Evolutionary conservation across 2,888 invertebrate genomes (phyloP).

Genomic region (Melipona beecheii): DNA sequence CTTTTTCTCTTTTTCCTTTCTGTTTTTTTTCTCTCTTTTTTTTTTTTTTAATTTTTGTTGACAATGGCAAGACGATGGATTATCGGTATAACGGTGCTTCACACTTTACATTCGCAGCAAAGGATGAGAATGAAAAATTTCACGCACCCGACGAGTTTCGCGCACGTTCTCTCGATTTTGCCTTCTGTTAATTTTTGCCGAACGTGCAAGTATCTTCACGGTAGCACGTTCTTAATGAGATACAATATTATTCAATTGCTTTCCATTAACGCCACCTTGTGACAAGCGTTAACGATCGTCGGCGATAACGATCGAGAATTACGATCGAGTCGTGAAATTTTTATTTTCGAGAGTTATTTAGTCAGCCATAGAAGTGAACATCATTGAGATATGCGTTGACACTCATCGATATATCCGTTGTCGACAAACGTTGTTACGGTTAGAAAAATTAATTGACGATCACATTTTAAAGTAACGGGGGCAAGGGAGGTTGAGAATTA

Average conservation of each 20-base stretch:
- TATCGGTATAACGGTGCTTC: slow-evolving; percentile 44
- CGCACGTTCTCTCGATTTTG: not conserved
- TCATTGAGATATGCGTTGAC: slow-evolving; percentile 13
- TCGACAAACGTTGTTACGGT: not conserved
- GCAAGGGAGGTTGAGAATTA: not conserved
- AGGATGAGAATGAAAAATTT: slow-evolving; percentile 18
- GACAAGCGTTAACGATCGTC: not conserved
- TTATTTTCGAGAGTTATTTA: not conserved
- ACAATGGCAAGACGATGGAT: slow-evolving; percentile 56
- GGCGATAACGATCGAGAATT: not conserved
- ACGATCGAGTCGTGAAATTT: not conserved
- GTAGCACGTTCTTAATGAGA: not conserved
- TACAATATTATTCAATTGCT: not conserved
- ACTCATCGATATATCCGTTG: not conserved
- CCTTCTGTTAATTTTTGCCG: not conserved
- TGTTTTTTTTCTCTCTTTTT: not conserved
- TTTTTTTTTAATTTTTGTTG: not conserved
- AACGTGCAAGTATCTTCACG: too few relatives aligned
- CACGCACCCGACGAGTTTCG: slow-evolving; percentile 1
- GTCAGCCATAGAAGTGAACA: slow-evolving; percentile 4
- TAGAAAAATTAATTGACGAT: slow-evolving; percentile 58
- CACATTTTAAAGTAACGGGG: slow-evolving; percentile 36
- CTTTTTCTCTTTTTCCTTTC: slow-evolving; percentile 5
- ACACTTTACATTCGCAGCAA: slow-evolving; percentile 50
- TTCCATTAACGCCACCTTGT: not conserved